These are phyloP conservation scores for Phocoena sinus DNA, from an alignment of 2,113 vertebrate genomes.

Conservation along the genomic window DNA sequence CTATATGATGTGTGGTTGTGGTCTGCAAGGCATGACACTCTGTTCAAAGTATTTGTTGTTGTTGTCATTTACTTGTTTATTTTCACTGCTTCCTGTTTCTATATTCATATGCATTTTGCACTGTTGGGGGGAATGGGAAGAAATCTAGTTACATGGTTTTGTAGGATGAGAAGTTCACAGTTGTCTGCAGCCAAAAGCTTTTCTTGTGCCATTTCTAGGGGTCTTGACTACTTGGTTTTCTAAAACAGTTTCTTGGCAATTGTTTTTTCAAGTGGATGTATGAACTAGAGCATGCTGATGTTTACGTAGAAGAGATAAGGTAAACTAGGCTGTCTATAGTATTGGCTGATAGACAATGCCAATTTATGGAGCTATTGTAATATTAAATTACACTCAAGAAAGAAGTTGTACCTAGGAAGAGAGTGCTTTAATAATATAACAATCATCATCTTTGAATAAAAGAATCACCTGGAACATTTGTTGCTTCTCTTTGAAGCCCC, in stretches of 20 bases:
- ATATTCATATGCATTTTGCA: slow-evolving; percentile 47
- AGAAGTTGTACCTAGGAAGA: slow-evolving; percentile 79
- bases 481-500: slow-evolving; percentile 63
- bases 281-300: slow-evolving; percentile 87
- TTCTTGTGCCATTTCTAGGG: not conserved
- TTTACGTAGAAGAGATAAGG: slow-evolving; percentile 92
- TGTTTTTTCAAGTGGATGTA: slow-evolving; percentile 82
- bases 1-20: slow-evolving; percentile 49
- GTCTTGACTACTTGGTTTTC: slow-evolving; percentile 50
- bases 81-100: slow-evolving; percentile 64
- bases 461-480: slow-evolving; percentile 77
- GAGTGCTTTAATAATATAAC: slow-evolving; percentile 86
- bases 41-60: slow-evolving; percentile 59
- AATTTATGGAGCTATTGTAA: slow-evolving; percentile 85
- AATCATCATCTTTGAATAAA: slow-evolving; percentile 83
- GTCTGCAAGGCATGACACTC: slow-evolving; percentile 53
- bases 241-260: slow-evolving; percentile 74
- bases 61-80: slow-evolving; percentile 64
- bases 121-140: slow-evolving; percentile 4
- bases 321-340: slow-evolving; percentile 91
- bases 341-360: slow-evolving; percentile 90
- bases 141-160: slow-evolving; percentile 50
- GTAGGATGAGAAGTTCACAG: slow-evolving; percentile 56
- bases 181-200: slow-evolving; percentile 22
- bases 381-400: slow-evolving; percentile 85